Conservation (phyloP, 1,140 invertebrate genomes). For the Antheraea pernyi region DNA sequence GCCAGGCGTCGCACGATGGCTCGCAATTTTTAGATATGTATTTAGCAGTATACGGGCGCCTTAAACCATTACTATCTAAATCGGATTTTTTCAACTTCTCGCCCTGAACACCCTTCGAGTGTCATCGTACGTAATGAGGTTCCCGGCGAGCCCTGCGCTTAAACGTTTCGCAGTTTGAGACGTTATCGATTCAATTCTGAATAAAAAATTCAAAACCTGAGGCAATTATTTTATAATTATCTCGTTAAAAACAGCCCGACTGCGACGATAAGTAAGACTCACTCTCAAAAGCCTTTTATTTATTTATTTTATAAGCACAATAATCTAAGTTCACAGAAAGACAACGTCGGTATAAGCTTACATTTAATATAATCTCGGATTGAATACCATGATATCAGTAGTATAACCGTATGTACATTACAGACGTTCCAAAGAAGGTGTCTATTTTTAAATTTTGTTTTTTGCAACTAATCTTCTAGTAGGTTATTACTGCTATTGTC, state of each 20-base stretch:
- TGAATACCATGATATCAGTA: too few relatives aligned
- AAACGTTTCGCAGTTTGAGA: constrained; percentile 25
- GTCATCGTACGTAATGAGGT: constrained; percentile 25
- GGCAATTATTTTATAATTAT: constrained; percentile 14
- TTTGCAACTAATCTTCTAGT: too few relatives aligned
- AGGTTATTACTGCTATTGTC: too few relatives aligned
- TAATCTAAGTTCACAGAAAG: too few relatives aligned
- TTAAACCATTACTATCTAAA: constrained; percentile 7
- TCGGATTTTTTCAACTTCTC: constrained; percentile 7
- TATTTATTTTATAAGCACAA: not conserved
- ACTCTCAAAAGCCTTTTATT: not conserved
- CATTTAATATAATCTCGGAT: too few relatives aligned
- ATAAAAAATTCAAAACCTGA: not conserved
- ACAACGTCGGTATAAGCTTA: too few relatives aligned
- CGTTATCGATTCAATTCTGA: constrained; percentile 23
- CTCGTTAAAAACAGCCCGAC: not conserved
- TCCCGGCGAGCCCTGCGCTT: constrained; percentile 13
- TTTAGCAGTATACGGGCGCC: not conserved
- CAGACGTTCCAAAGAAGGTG: too few relatives aligned
- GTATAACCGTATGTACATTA: too few relatives aligned
- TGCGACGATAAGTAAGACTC: not conserved
- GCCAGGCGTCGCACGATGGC: too few relatives aligned
- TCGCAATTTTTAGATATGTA: not conserved
- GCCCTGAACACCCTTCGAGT: constrained; percentile 13
- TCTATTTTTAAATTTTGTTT: too few relatives aligned